phyloP scores from a whole-genome alignment of 2,797 vertebrate genomes.

The Clarias pachynema region DNA sequence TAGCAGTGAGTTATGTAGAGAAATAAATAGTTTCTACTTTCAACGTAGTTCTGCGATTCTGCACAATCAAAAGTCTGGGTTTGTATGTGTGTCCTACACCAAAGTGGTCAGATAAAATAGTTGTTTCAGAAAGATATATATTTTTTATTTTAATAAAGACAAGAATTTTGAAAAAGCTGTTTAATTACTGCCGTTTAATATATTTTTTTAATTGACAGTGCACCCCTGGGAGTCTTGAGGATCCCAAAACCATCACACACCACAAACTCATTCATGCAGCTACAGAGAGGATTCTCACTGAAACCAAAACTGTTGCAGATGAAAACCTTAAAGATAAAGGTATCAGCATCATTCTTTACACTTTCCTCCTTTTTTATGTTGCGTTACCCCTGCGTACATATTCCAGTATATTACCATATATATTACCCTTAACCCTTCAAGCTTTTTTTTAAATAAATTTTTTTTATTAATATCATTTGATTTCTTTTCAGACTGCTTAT shows the following conservation, averaged over 20 bases:
- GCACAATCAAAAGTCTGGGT: no score
- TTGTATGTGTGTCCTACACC: background rate
- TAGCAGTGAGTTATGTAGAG: no score
- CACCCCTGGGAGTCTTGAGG: constrained; percentile 89
- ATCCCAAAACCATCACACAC: constrained; percentile 92
- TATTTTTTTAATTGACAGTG: constrained; percentile 73
- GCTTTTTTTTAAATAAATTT: background rate
- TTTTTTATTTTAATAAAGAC: background rate
- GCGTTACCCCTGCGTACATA: background rate
- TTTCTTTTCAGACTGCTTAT: constrained; percentile 74
- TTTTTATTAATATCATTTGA: background rate
- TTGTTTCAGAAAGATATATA: background rate
- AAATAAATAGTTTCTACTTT: no score
- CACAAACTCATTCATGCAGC: constrained; percentile 93
- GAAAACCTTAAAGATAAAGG: constrained; percentile 93
- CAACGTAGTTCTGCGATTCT: no score
- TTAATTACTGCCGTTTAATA: background rate
- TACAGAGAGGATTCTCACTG: constrained; percentile 89
- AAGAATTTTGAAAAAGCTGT: background rate
- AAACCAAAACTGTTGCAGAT: constrained; percentile 87
- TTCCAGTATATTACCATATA: background rate
- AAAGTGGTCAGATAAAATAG: background rate
- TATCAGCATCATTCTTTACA: constrained; percentile 55
- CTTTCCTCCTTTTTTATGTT: background rate
- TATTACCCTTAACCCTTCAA: background rate